These are phyloP conservation scores for Empidonax alnorum DNA, from an alignment of 2,113 vertebrate genomes.

Conservation along the genomic window DNA sequence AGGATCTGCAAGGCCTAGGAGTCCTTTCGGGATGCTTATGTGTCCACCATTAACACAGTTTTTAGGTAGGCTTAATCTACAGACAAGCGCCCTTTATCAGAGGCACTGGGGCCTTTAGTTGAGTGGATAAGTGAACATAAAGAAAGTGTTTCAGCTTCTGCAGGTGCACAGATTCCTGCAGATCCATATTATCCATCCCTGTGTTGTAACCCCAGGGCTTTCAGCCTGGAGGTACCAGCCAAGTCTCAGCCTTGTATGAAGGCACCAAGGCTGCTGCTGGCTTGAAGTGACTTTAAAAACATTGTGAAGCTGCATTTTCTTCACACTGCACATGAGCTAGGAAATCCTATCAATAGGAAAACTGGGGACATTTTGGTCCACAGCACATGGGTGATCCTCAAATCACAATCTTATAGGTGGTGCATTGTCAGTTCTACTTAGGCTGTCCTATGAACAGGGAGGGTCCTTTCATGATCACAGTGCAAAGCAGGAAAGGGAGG, in stretches of 20 bases:
- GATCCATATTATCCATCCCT: not conserved
- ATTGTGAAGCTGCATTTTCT: not conserved
- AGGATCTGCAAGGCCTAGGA: not conserved
- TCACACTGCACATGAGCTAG: not conserved
- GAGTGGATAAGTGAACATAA: not conserved
- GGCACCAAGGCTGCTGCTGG: not conserved
- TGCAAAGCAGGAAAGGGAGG: not conserved
- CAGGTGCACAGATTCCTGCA: not conserved
- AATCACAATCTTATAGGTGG: not conserved
- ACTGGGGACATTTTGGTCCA: not conserved
- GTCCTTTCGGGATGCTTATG: not conserved
- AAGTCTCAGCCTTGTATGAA: not conserved
- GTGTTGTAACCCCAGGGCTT: not conserved
- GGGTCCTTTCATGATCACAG: accelerated
- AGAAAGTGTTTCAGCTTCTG: not conserved
- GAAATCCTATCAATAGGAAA: not conserved
- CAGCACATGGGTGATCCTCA: not conserved
- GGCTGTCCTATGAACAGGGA: accelerated
- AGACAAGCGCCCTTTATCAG: not conserved
- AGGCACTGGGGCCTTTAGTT: not conserved
- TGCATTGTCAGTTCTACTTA: not conserved
- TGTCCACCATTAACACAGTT: not conserved
- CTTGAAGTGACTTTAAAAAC: not conserved
- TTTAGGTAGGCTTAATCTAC: not conserved
- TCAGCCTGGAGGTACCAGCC: not conserved